Evolutionary conservation across 2,888 invertebrate genomes (phyloP).

Genomic region (Ennomos erosarius): DNA sequence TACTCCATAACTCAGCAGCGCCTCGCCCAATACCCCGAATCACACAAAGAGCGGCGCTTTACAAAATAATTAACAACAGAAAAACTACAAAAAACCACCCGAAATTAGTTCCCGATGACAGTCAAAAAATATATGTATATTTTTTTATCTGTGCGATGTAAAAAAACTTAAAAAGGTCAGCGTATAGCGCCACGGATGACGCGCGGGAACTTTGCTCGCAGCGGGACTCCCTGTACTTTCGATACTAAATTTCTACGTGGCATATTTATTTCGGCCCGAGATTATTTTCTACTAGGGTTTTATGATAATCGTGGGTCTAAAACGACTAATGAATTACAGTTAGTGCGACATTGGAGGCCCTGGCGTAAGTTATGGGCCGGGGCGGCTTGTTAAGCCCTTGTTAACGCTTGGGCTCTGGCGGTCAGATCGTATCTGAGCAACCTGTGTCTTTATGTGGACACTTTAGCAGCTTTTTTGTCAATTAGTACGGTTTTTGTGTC

Average conservation of each 20-base stretch:
- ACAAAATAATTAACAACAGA: conserved; percentile 77
- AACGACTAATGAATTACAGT: conserved; percentile 78
- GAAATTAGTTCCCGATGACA: conserved; percentile 85
- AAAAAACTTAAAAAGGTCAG: conserved; percentile 51
- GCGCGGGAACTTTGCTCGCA: conserved; percentile 74
- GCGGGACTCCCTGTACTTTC: conserved; percentile 64
- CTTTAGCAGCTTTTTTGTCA: conserved; percentile 18
- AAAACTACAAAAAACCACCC: conserved; percentile 78
- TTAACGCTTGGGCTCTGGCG: conserved; percentile 19
- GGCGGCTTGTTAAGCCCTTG: conserved; percentile 35
- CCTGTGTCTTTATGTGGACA: conserved; percentile 28
- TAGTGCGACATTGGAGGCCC: conserved; percentile 58
- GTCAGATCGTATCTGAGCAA: conserved; percentile 17
- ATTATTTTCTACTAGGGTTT: conserved; percentile 82
- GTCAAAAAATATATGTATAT: conserved; percentile 80
- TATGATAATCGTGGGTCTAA: conserved; percentile 74
- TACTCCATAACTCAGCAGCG: conserved; percentile 21
- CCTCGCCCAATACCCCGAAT: conserved; percentile 10
- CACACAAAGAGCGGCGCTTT: conserved; percentile 57
- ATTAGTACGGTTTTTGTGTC: conserved; percentile 9
- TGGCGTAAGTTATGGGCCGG: conserved; percentile 32
- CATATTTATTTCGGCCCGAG: conserved; percentile 77
- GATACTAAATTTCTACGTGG: conserved; percentile 78
- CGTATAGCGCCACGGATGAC: conserved; percentile 72
- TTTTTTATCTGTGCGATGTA: conserved; percentile 58